Evolutionary conservation across 2,888 invertebrate species (phyloP), one percentile per base, ranked within the genome.

Genomic region (Biston stratarius): DNA sequence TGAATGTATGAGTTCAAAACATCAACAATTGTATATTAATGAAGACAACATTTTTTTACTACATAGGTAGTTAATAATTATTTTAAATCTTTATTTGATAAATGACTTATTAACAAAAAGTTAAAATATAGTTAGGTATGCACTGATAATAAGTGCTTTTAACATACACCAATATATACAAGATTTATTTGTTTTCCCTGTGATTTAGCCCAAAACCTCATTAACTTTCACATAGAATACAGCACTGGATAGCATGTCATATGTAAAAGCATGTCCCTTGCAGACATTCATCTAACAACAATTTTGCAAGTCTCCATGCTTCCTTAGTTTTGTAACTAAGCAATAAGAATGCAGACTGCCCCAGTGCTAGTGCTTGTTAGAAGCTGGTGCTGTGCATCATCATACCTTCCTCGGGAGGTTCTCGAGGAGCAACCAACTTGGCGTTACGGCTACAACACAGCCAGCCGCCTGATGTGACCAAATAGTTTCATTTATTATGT

Each of bases 391-490:
- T 59, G 48, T 57, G 56, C 56, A 71, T 64, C 55, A 75, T 77
- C 79, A 81, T 91, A 89, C 90, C 92, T 91, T 84, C 72, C 45
- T 77, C 69, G 58, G 78, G 73, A 83, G 68, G 81, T 67, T 83
- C 82, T 78, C 87, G 76, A 63, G 89, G 89, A 72, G 85, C 84
- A 73, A 92, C 84, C 67, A 77, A 82, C 80, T 84, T 84, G 79
- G 76, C 74, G 71, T 84, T 89, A 83, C 86, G 86, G 83, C 87
- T 84, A 91, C 91, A 92, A 91, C 90, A 91, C 79, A 89, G 81
- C 90, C 88, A 91, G 78, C 81, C 77, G 77, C 89, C 91, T 92
- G 83, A 79, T 76, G 76, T 81, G 73, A 83, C 70, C 81, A 85
- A 82, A 72, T 57, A 67, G 57, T 60, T 67, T 51, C 9, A 67